Evolutionary conservation across 1,140 invertebrate genomes (phyloP), one percentile per base, ranked within the genome.

Genomic region (Drosophila gunungcola): DNA sequence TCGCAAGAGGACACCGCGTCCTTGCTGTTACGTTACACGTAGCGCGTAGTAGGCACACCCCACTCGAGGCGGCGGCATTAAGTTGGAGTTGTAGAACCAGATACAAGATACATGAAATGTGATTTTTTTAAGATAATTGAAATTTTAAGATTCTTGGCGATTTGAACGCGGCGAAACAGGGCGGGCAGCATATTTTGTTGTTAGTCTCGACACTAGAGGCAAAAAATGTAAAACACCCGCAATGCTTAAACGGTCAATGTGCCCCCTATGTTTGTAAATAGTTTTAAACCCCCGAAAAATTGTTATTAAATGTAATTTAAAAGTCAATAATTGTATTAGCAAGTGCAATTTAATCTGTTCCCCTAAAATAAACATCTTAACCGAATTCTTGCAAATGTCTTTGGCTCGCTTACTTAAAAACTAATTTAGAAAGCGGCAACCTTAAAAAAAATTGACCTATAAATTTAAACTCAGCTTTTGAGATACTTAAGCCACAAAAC

Each of bases 251-350:
- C 42, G 65, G 58, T 89, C 72, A 75, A 61, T 74, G 62, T 78
- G 77, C 77, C 60, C 80, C 58, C 76, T 89, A 45, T 81, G 86
- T 89, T 89, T 89, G 86, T 90, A 90, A 75, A 90, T 89, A 89
- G 72, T 81, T 77, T 78, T 90, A 90, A 65, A 54, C 46, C 61
- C 45, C 64, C 32, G 60, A 48, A 81, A 77, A 90, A 89, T 85
- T 89, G 84, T 88, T 89, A 90, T 85, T 85, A 90, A 89, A 86
- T 90, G 89, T 81, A 90, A 86, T 86, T 74, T 90, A 83, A 83
- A 80, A 72, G 76, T 88, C 83, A 88, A 89, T 88, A 88, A 89
- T 91, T 91, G 82, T 91, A 89, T 91, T 89, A 90, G 88, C 69
- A 89, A 89, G 86, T 91, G 82, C 74, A 89, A 75, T 76, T 58